Evolutionary conservation across 2,113 vertebrate species (phyloP).

Genomic region (Scopus umbretta): DNA sequence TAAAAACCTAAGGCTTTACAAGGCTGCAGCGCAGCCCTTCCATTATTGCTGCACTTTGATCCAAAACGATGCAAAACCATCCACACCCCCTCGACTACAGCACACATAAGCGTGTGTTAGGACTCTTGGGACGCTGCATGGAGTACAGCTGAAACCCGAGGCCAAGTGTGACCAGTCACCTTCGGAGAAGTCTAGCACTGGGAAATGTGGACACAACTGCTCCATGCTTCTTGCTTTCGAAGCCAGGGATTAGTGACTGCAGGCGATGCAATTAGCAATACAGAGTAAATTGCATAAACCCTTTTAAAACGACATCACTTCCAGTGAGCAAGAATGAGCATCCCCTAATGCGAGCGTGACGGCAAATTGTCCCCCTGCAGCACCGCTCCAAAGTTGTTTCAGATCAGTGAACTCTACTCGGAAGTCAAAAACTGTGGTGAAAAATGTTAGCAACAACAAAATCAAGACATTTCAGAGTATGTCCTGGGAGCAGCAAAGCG

Average conservation of each 20-base stretch:
- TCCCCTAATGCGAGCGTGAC: rapidly evolving
- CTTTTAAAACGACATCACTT: background rate
- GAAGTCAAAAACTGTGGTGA: background rate
- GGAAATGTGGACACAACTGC: background rate
- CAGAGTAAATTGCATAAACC: background rate
- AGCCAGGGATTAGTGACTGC: background rate
- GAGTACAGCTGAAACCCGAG: background rate
- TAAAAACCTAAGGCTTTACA: background rate
- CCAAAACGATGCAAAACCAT: background rate
- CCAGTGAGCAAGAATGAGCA: rapidly evolving
- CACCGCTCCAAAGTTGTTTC: background rate
- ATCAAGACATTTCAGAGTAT: background rate
- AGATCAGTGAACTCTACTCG: background rate
- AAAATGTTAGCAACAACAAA: background rate
- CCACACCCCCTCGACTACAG: background rate
- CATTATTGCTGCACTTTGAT: background rate
- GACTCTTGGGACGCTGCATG: background rate
- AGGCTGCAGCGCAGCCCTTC: background rate
- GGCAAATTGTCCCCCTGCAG: background rate
- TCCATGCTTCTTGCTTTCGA: background rate
- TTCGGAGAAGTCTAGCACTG: background rate
- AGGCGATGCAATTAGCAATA: background rate
- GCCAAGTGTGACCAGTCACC: no score
- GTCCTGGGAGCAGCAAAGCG: background rate
- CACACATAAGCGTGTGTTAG: background rate